These are phyloP conservation scores for Halichondria panicea DNA, from an alignment of 37 sponge, comb jelly and placozoan genomes.

Conservation along the genomic window DNA sequence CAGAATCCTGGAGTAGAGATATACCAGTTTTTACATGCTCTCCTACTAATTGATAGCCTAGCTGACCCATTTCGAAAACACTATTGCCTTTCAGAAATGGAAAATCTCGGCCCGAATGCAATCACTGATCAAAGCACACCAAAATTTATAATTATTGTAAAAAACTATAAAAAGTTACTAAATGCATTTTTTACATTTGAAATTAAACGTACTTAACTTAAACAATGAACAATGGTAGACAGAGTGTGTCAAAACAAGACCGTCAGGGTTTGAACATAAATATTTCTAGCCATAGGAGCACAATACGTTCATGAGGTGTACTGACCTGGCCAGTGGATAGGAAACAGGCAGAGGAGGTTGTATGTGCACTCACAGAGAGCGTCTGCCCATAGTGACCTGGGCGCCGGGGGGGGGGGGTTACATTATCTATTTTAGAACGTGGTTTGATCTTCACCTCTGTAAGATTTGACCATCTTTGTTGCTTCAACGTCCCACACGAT, in stretches of 20 bases:
- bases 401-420: neutral
- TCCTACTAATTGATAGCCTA: neutral
- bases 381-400: constrained; percentile 31
- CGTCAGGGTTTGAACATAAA: neutral
- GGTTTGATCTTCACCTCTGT: constrained; percentile 22
- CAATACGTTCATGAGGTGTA: neutral
- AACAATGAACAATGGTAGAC: neutral
- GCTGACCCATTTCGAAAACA: no score
- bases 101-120: no score
- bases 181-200: no score
- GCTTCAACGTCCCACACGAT: constrained; percentile 22
- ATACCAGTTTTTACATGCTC: neutral
- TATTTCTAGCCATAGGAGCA: neutral
- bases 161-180: no score
- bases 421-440: neutral
- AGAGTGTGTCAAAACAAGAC: constrained; percentile 3
- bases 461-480: neutral
- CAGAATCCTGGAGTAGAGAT: constrained; percentile 22
- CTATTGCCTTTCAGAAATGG: no score
- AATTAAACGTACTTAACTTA: no score
- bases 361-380: constrained; percentile 24
- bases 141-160: no score
- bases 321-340: constrained; percentile 39
- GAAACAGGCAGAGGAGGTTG: constrained; percentile 11
- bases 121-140: no score